Base-by-base conservation (phyloP, 1,140 invertebrate species). In the Adoxophyes honmai region DNA sequence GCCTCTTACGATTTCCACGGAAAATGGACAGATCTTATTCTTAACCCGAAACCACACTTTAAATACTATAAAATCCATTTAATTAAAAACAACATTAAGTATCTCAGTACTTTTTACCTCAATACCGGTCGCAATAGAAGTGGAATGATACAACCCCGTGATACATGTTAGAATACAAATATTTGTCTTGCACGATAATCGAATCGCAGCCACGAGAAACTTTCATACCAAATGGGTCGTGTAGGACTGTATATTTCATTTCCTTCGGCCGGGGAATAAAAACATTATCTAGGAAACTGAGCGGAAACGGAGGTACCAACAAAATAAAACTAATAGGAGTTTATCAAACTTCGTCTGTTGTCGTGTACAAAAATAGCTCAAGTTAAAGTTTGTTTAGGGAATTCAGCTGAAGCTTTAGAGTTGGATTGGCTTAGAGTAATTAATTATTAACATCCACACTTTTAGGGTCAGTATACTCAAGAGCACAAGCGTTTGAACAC, bases 301-400 rank as follows among this genome's bases (percentile, higher is more conserved):
- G 42, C 42, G 42, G 18, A 18, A 48, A 48, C 28, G 21, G 6
- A 28, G 21, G 42, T 48, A 48, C 15, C 39, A 4, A 14, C 18
- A 18, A 33, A 21, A 28, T 28, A 48, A 48, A 28, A 28, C 42
- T 21, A 28, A 48, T 44, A 18, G 10, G 16, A 48, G 10, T 28
- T 48, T 33, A 48, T 48, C 42, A 48, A 48, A 48, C 16, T 48
- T 48, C 13, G 42, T 48, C 1, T 48, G n/a, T 48, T 48, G n/a
- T 36, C 21, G 21, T 28, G 21, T 28, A 28, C 21, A 28, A 28
- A 28, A 3, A 28, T 28, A 28, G 2, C 21, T 28, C 2, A n/a
- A n/a, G n/a, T n/a, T n/a, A 28, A 28, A 28, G 21, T 28, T 6
- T 28, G 2, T 6, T 28, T 6, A 28, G 21, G 21, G 6, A 28